phyloP scores from a whole-genome alignment of 2,888 invertebrate species.

The Nymphalis c-album region DNA sequence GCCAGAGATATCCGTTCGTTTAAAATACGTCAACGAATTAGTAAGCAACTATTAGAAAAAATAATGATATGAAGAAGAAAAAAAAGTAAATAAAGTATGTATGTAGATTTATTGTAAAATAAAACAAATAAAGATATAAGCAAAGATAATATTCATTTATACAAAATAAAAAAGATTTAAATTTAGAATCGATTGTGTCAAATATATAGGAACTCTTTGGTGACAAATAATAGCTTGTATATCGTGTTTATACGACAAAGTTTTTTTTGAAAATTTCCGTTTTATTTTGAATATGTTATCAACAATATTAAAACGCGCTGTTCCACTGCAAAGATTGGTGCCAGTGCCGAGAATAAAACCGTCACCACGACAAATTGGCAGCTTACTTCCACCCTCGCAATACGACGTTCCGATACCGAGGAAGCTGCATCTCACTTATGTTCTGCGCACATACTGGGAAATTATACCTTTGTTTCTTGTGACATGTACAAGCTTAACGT shows the following conservation, averaged over 20 bases:
- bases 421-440: slow-evolving; percentile 50
- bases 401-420: slow-evolving; percentile 58
- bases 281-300: slow-evolving; percentile 46
- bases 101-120: no score
- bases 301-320: slow-evolving; percentile 49
- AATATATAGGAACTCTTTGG: no score
- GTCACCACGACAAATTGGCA: slow-evolving; percentile 19
- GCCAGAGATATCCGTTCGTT: background rate
- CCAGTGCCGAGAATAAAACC: slow-evolving; percentile 33
- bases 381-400: slow-evolving; percentile 58
- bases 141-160: background rate
- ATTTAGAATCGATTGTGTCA: slow-evolving; percentile 1
- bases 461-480: slow-evolving; percentile 57
- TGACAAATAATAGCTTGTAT: no score
- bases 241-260: slow-evolving; percentile 27
- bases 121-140: background rate
- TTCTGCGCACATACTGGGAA: slow-evolving; percentile 60
- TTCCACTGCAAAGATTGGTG: slow-evolving; percentile 12
- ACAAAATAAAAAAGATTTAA: background rate
- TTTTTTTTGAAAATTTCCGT: slow-evolving; percentile 15
- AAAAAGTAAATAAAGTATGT: background rate
- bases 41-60: background rate
- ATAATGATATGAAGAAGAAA: background rate
- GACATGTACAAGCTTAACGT: slow-evolving; percentile 43
- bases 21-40: background rate